Evolutionary conservation across 2,888 invertebrate genomes (phyloP), one percentile per base, ranked within the genome.

Genomic region (Craniophora ligustri): DNA sequence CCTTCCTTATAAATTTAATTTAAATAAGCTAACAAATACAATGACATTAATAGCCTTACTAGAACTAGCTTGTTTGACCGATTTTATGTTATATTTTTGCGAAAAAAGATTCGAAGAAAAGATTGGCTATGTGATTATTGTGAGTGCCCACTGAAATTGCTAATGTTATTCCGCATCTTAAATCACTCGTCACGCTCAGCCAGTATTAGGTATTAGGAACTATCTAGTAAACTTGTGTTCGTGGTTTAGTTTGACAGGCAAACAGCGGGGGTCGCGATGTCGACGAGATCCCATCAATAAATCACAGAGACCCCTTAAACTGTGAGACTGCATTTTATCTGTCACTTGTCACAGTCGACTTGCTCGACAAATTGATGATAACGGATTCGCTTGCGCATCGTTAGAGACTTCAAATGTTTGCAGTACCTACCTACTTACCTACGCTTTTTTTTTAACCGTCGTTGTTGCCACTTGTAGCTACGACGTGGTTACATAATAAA

Each of bases 251-350:
- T 56, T 42, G 58, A 66, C 71, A 66, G 61, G 48, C 34, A 21
- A 49, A 55, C 16, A 50, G 48, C 32, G 46, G 35, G 48, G 41
- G 49, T 57, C 54, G 39, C 46, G 26, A 21, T 32, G 51, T 44
- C 55, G 21, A 21, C 45, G 56, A 64, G 60, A 72, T 45, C 70
- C 71, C 74, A 69, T 81, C 81, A 82, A 86, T 87, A 86, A 87
- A 87, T 87, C 86, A 86, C 82, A 71, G 67, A 54, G 60, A 72
- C 67, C 73, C 73, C 75, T 72, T 73, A 68, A 75, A 78, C 75
- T 67, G 61, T 55, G 74, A 50, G 46, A 65, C 84, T 86, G 86
- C 85, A 87, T 86, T 86, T 85, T 86, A 85, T 85, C 85, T 81
- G 79, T 82, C 86, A 81, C 79, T 84, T 81, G 84, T 81, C 83